These are phyloP conservation scores for Phortica okadai DNA, from an alignment of 2,888 invertebrate genomes.

Conservation along the genomic window DNA sequence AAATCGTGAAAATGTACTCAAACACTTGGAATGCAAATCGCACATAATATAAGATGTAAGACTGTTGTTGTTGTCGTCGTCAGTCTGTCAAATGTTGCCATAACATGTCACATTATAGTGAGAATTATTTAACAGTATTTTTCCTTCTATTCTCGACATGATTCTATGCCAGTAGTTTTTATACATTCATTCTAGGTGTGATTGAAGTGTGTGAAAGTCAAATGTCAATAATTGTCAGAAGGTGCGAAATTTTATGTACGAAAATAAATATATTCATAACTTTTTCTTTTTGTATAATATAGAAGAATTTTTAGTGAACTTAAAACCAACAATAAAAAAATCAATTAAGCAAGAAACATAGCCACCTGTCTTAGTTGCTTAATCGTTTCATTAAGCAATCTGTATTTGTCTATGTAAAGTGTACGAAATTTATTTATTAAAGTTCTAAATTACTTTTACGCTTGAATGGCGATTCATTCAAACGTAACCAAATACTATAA, in stretches of 20 bases:
- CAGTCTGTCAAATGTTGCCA: constrained; percentile 20
- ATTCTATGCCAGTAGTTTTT: background rate
- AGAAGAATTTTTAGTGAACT: too few species aligned
- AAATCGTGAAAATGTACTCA: background rate
- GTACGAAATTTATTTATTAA: too few species aligned
- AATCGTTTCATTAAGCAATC: too few species aligned
- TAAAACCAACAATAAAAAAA: too few species aligned
- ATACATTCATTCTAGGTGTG: background rate
- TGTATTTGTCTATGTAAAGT: too few species aligned
- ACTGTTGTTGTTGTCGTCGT: background rate
- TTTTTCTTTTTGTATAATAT: too few species aligned
- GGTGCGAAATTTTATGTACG: background rate
- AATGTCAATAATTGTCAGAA: constrained; percentile 22
- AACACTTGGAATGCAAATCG: background rate
- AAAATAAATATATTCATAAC: too few species aligned
- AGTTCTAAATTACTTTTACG: too few species aligned
- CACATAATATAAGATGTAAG: background rate
- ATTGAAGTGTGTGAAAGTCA: constrained; percentile 12
- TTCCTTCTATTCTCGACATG: background rate
- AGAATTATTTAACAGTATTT: constrained; percentile 5
- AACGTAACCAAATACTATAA: too few species aligned
- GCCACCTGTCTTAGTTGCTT: too few species aligned
- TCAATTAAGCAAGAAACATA: too few species aligned
- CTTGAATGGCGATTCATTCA: too few species aligned
- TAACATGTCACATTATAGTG: constrained; percentile 20